Percentiles rank a stretch among this genome's conserved stretches.
Conservation (phyloP, 2,888 invertebrate species). For the Acanthosepion esculentum region DNA sequence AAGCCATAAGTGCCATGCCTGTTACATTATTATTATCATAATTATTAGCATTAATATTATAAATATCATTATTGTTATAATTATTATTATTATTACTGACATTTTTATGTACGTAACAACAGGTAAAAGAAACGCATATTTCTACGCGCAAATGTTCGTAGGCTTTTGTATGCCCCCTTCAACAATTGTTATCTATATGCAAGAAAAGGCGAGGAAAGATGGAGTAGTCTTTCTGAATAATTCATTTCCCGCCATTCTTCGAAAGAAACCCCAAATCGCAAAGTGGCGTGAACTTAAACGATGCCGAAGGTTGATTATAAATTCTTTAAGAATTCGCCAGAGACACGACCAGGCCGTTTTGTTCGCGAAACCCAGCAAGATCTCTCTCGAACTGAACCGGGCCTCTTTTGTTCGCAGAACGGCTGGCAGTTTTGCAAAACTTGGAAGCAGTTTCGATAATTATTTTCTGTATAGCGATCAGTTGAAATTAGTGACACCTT, state of each 20-base stretch:
- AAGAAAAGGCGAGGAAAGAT: slow-evolving; percentile 8
- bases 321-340: neutral
- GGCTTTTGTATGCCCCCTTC: neutral
- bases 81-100: neutral
- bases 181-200: slow-evolving; percentile 9
- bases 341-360: neutral
- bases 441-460: too few relatives aligned
- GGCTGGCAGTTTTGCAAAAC: too few relatives aligned
- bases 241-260: neutral
- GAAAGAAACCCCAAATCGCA: neutral
- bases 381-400: neutral
- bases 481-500: too few relatives aligned
- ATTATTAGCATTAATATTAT: too few relatives aligned
- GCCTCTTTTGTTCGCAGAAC: neutral
- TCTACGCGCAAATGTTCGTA: neutral
- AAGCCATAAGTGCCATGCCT: too few relatives aligned
- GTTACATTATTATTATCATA: too few relatives aligned
- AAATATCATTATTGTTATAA: too few relatives aligned
- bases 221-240: neutral
- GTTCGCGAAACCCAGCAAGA: slow-evolving; percentile 33
- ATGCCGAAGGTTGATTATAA: neutral
- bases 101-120: neutral
- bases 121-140: neutral
- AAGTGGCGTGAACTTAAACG: slow-evolving; percentile 18
- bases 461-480: too few relatives aligned